A percentile compares a stretch with the other conserved stretches of the same genome.
These are phyloP conservation scores for Chymomyza caudatula DNA, from an alignment of 2,888 invertebrate species.

Conservation along the genomic window DNA sequence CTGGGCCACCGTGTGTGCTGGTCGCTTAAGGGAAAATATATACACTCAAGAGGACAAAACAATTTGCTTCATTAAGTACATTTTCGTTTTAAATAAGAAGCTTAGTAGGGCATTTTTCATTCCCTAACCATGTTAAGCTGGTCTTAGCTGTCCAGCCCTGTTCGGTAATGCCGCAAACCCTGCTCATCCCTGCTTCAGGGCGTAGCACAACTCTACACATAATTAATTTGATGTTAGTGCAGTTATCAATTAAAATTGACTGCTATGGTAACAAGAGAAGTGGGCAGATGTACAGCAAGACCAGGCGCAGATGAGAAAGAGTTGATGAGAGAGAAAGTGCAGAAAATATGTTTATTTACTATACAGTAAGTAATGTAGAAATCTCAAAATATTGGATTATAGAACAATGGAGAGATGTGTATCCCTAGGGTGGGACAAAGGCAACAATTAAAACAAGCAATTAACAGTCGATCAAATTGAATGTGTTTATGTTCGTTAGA, in stretches of 20 bases:
- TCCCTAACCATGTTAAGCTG: no score
- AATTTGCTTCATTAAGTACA: no score
- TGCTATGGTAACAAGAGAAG: slow-evolving; percentile 13
- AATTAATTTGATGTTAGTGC: slow-evolving; percentile 44
- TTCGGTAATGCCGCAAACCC: neutral
- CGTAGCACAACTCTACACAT: slow-evolving; percentile 27
- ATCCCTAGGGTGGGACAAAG: slow-evolving; percentile 12
- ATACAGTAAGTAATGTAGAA: neutral
- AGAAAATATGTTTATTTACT: neutral
- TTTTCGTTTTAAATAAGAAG: no score
- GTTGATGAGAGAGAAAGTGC: neutral
- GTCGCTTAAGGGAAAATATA: no score
- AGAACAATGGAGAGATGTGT: neutral
- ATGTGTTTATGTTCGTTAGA: slow-evolving; percentile 47
- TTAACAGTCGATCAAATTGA: slow-evolving; percentile 67
- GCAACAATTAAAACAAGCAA: slow-evolving; percentile 68
- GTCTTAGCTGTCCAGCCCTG: neutral
- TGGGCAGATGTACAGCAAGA: neutral
- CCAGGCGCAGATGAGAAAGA: neutral
- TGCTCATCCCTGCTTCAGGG: neutral
- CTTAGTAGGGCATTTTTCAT: no score
- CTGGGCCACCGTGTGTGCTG: no score
- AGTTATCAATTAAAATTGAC: slow-evolving; percentile 46
- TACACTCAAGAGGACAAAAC: no score
- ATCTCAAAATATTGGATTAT: neutral